phyloP scores from a whole-genome alignment of 1,140 invertebrate species.

The Wiebesia pumilae region DNA sequence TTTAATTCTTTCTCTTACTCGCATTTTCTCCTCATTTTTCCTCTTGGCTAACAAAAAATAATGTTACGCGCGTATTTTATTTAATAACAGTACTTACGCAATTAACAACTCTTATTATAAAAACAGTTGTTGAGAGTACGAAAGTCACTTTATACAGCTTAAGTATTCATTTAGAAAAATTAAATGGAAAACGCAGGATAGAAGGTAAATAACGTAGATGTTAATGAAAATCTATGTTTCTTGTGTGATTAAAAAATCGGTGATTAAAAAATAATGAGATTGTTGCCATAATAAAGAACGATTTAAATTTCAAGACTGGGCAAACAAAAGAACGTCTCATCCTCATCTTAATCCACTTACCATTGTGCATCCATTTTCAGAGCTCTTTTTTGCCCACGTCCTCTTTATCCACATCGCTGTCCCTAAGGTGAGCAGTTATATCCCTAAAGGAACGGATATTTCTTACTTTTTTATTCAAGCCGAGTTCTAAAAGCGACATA shows the following conservation, averaged over 20 bases:
- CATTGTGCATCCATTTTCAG: too few species aligned
- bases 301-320: not conserved
- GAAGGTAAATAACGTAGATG: not conserved
- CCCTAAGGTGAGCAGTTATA: not conserved
- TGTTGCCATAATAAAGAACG: not conserved
- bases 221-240: not conserved
- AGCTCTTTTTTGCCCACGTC: not conserved
- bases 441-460: conserved; percentile 16
- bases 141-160: not conserved
- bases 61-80: not conserved
- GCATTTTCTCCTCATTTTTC: not conserved
- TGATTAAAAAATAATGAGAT: not conserved
- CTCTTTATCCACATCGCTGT: not conserved
- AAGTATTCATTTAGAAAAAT: not conserved
- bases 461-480: not conserved
- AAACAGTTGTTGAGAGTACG: not conserved
- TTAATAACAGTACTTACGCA: not conserved
- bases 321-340: not conserved
- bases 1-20: not conserved
- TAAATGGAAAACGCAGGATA: not conserved
- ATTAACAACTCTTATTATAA: not conserved
- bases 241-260: not conserved
- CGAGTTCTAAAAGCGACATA: conserved; percentile 1
- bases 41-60: not conserved
- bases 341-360: conserved; percentile 8